phyloP scores from a whole-genome alignment of 1,140 invertebrate species.

The Lepidotrigona ventralis region DNA sequence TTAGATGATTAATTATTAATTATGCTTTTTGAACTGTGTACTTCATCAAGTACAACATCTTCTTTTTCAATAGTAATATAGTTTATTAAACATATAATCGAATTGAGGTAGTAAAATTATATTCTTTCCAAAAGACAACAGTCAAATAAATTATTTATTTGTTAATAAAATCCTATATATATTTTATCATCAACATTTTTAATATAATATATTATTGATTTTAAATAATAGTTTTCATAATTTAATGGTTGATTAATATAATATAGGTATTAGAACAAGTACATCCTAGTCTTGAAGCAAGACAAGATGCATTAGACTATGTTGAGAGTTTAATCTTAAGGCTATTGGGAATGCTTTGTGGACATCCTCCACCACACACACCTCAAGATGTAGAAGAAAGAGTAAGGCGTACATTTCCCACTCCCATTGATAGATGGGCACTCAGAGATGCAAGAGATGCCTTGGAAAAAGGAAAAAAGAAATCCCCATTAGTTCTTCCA shows the following conservation, averaged over 20 bases:
- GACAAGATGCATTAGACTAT: constrained; percentile 95
- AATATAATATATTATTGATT: too few relatives aligned
- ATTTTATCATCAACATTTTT: too few relatives aligned
- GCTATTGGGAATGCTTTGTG: constrained; percentile 93
- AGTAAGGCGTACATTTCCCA: constrained; percentile 94
- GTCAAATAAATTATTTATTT: neutral
- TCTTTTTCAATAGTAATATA: neutral
- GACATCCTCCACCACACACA: constrained; percentile 89
- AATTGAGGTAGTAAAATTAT: neutral
- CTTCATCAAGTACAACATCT: neutral
- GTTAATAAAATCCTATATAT: neutral
- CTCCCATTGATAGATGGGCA: constrained; percentile 96
- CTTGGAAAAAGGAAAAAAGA: constrained; percentile 91
- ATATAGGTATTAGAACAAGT: constrained; percentile 93
- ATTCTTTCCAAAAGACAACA: neutral
- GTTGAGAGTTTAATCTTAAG: constrained; percentile 95
- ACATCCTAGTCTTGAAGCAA: constrained; percentile 91
- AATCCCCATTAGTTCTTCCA: constrained; percentile 90
- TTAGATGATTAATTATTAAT: neutral
- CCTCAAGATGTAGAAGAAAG: constrained; percentile 95
- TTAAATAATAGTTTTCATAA: neutral
- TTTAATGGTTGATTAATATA: neutral
- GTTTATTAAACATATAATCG: neutral
- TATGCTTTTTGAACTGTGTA: neutral
- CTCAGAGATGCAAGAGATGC: constrained; percentile 92